Conservation (phyloP, 23 tunicate genomes). For the Styela clava region DNA sequence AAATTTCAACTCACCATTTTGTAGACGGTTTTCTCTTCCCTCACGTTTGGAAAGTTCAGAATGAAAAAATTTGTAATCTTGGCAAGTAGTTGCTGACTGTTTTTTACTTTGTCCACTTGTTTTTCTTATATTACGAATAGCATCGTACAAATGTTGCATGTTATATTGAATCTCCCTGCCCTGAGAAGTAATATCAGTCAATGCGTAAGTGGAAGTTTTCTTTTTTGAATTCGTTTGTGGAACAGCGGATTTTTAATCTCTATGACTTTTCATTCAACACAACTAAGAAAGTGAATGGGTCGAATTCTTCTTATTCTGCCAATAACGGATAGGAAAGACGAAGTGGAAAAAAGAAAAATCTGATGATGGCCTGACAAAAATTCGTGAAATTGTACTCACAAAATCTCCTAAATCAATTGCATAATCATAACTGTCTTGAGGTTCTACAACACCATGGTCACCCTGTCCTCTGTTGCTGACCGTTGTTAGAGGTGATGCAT, state of each 20-base stretch:
- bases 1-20: neutral
- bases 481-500: neutral
- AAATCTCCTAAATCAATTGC: constrained; percentile 2
- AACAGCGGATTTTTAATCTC: too few species aligned
- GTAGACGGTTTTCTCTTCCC: neutral
- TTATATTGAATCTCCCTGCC: neutral
- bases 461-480: neutral
- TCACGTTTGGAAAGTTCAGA: neutral
- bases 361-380: too few species aligned
- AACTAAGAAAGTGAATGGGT: too few species aligned
- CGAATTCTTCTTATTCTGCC: too few species aligned
- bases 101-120: neutral
- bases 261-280: too few species aligned
- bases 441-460: neutral
- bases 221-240: too few species aligned
- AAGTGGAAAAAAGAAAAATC: too few species aligned
- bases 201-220: too few species aligned
- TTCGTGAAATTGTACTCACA: too few species aligned
- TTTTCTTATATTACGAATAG: neutral
- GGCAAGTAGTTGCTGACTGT: neutral
- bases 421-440: constrained; percentile 2
- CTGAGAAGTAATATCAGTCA: neutral
- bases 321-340: too few species aligned
- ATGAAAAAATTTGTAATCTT: neutral
- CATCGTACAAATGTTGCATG: neutral